Conservation (phyloP, 2,888 invertebrate genomes). For the Pasiphila rectangulata region DNA sequence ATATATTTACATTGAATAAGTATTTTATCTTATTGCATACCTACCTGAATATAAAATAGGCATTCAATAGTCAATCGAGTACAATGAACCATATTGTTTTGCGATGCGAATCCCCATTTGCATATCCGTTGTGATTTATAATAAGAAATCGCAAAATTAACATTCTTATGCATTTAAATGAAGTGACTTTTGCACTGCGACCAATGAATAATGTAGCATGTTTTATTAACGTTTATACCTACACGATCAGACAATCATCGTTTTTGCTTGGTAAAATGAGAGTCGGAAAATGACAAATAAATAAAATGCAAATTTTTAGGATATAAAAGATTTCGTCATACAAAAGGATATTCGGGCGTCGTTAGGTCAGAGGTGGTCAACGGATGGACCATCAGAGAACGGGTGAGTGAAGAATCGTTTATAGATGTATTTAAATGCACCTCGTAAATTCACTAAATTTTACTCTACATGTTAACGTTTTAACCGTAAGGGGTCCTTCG, state of each 20-base stretch:
- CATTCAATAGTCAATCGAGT: slow-evolving; percentile 39
- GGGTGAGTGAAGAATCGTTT: neutral
- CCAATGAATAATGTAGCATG: slow-evolving; percentile 8
- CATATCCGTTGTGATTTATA: slow-evolving; percentile 37
- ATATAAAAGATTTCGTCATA: slow-evolving; percentile 12
- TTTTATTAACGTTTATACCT: too few relatives aligned
- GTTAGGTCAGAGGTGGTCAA: slow-evolving; percentile 77
- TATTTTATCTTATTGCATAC: neutral
- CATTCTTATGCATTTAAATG: slow-evolving; percentile 41
- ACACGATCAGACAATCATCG: too few relatives aligned
- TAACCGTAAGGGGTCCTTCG: too few relatives aligned
- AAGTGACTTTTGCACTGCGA: slow-evolving; percentile 40
- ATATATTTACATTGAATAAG: too few relatives aligned
- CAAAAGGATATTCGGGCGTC: slow-evolving; percentile 29
- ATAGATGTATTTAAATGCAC: too few relatives aligned
- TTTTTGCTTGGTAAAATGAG: too few relatives aligned
- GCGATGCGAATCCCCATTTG: slow-evolving; percentile 59
- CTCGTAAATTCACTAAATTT: too few relatives aligned
- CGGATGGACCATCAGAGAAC: slow-evolving; percentile 40
- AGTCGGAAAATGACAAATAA: too few relatives aligned
- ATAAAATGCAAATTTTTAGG: slow-evolving; percentile 12
- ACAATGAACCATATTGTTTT: slow-evolving; percentile 68
- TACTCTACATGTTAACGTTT: too few relatives aligned
- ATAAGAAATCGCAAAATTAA: slow-evolving; percentile 57
- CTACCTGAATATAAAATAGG: neutral